These are phyloP conservation scores for Bolinopsis microptera DNA, from an alignment of 37 sponge, comb jelly and placozoan species.

Conservation along the genomic window DNA sequence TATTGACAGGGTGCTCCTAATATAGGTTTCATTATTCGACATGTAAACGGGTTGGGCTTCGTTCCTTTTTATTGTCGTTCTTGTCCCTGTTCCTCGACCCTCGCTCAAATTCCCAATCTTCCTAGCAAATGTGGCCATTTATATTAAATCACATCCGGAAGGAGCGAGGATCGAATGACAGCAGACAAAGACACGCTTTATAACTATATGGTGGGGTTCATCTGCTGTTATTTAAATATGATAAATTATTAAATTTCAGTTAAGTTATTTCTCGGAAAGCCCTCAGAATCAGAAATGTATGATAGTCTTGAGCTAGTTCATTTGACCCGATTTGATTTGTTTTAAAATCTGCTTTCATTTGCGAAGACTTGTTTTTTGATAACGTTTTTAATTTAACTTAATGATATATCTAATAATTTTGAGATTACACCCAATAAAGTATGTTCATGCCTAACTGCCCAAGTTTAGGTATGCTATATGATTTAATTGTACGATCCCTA, in stretches of 20 bases:
- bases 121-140: too few relatives aligned
- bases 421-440: background rate
- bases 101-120: too few relatives aligned
- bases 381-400: background rate
- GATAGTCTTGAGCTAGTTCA: background rate
- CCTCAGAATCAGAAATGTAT: background rate
- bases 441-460: background rate
- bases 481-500: background rate
- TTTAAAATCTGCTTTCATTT: slow-evolving; percentile 41
- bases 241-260: background rate
- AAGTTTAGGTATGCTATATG: background rate
- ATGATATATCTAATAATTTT: background rate
- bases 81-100: too few relatives aligned
- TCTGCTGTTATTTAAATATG: background rate
- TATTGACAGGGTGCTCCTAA: background rate
- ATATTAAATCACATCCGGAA: too few relatives aligned
- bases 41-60: too few relatives aligned
- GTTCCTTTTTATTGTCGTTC: too few relatives aligned
- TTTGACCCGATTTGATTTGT: slow-evolving; percentile 27
- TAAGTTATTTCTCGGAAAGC: background rate
- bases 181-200: too few relatives aligned
- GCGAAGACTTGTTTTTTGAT: background rate
- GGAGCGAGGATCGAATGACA: too few relatives aligned
- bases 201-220: background rate
- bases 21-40: background rate